A percentile compares a stretch with the other conserved stretches of the same genome.
These are phyloP conservation scores for Diploptera punctata DNA, from an alignment of 2,888 invertebrate genomes.

Conservation along the genomic window DNA sequence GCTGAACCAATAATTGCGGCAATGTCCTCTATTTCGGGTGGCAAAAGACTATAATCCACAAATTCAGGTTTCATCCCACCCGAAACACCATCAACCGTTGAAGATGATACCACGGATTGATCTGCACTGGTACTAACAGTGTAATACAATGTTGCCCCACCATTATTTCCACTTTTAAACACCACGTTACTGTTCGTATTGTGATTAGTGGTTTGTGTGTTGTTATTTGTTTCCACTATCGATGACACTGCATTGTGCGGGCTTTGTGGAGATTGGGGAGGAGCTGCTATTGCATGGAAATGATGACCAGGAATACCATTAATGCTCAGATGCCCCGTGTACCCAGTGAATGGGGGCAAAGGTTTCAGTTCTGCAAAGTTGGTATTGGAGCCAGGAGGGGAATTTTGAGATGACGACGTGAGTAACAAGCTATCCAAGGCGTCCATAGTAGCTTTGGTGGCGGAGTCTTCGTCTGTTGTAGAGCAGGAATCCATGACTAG, in stretches of 20 bases:
- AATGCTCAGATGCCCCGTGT: conserved; percentile 85
- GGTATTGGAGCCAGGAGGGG: conserved; percentile 54
- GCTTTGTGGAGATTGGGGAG: conserved; percentile 50
- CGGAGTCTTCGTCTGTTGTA: conserved; percentile 44
- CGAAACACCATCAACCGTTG: conserved; percentile 52
- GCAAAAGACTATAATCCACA: conserved; percentile 48
- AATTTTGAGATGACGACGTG: conserved; percentile 53
- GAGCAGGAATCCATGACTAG: conserved; percentile 46
- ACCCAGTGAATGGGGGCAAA: conserved; percentile 85
- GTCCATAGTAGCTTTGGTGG: conserved; percentile 63
- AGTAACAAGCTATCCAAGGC: conserved; percentile 72
- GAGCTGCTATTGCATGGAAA: conserved; percentile 80
- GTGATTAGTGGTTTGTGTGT: conserved; percentile 44
- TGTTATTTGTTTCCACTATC: conserved; percentile 50
- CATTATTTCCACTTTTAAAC: conserved; percentile 53
- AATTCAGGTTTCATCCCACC: conserved; percentile 49
- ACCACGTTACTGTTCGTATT: conserved; percentile 61
- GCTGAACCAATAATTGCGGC: conserved; percentile 89
- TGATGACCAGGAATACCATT: conserved; percentile 88
- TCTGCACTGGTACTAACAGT: conserved; percentile 48
- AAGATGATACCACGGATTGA: conserved; percentile 57
- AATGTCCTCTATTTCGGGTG: conserved; percentile 72
- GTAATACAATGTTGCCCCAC: conserved; percentile 56
- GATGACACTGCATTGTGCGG: conserved; percentile 49
- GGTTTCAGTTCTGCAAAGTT: conserved; percentile 84